These are phyloP conservation scores for Girardinichthys multiradiatus DNA, from an alignment of 2,113 vertebrate species.

Conservation along the genomic window DNA sequence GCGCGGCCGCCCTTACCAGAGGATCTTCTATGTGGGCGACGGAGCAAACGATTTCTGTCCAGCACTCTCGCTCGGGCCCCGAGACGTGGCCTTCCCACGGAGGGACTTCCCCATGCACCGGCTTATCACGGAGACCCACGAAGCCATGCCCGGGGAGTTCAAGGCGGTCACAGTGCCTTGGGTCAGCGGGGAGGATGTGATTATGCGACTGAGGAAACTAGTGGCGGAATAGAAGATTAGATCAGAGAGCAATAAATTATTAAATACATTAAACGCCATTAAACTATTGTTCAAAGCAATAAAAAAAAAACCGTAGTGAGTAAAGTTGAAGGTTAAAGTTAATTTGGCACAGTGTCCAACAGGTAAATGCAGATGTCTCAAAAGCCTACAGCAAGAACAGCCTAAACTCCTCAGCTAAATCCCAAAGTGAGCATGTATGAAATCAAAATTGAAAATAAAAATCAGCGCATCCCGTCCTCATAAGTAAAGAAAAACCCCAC, in stretches of 20 bases:
- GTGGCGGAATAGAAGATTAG: conserved; percentile 68
- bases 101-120: conserved; percentile 92
- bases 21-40: conserved; percentile 92
- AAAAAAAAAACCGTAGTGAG: background rate
- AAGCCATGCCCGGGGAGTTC: conserved; percentile 84
- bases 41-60: conserved; percentile 98
- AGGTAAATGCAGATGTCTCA: background rate
- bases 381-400: background rate
- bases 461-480: background rate
- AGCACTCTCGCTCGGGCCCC: conserved; percentile 75
- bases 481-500: background rate
- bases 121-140: conserved; percentile 86
- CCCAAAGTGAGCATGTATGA: background rate
- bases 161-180: conserved; percentile 90
- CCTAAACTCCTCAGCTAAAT: too few species aligned
- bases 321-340: background rate
- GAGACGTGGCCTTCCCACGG: conserved; percentile 89
- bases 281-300: conserved; percentile 25
- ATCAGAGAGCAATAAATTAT: background rate
- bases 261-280: background rate
- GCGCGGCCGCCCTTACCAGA: conserved; percentile 84
- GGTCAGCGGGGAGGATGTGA: conserved; percentile 86
- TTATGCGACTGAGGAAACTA: conserved; percentile 85
- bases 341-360: too few species aligned
- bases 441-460: background rate